These are phyloP conservation scores for Apomyelois bistriatella DNA, from an alignment of 2,888 invertebrate species.

Conservation along the genomic window DNA sequence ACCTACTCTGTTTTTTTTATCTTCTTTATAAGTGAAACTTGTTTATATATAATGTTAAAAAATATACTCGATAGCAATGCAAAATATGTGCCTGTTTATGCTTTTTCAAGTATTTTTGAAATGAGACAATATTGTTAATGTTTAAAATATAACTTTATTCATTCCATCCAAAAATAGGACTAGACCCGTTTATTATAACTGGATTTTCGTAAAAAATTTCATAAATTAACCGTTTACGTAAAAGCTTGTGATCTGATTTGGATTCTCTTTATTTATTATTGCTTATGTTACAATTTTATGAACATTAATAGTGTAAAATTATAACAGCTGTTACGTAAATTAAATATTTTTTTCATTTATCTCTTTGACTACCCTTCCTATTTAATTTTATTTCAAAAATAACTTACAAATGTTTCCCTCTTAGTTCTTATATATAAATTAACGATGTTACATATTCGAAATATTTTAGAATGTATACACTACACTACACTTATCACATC, in stretches of 20 bases:
- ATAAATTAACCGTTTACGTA: not conserved
- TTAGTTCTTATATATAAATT: no score
- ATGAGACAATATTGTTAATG: not conserved
- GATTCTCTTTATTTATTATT: no score
- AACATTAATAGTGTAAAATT: no score
- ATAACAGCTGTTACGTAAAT: not conserved
- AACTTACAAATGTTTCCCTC: no score
- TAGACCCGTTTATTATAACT: slow-evolving; percentile 10
- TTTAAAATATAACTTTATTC: slow-evolving; percentile 9
- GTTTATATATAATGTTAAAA: not conserved
- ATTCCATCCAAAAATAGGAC: slow-evolving; percentile 11
- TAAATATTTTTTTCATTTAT: not conserved
- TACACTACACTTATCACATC: no score
- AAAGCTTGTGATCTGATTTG: no score
- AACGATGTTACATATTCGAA: no score
- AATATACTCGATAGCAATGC: not conserved
- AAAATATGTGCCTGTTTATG: not conserved
- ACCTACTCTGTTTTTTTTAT: not conserved
- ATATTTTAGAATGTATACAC: no score
- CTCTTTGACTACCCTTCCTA: no score
- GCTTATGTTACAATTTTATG: no score
- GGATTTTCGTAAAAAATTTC: not conserved
- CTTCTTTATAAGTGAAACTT: not conserved
- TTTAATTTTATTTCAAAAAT: no score
- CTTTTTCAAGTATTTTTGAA: not conserved